These are phyloP conservation scores for Crax fasciolata DNA, from an alignment of 2,797 vertebrate species.

Conservation along the genomic window DNA sequence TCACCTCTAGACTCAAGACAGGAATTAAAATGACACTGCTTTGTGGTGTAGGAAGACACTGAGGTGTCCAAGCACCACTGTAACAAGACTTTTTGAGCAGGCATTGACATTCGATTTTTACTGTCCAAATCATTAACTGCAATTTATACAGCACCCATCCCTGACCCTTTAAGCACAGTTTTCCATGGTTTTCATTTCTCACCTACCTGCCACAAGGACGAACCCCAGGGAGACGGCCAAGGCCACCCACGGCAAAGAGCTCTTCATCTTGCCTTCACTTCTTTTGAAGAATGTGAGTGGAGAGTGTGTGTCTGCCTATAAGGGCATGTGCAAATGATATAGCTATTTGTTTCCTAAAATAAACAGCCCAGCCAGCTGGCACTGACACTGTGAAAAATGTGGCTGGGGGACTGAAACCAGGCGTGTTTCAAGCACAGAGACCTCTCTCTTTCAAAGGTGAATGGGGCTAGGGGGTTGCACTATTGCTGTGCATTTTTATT, in stretches of 20 bases:
- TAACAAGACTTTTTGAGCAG: not conserved
- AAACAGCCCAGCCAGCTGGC: conserved; percentile 30
- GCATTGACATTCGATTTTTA: not conserved
- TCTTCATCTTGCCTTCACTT: conserved; percentile 79
- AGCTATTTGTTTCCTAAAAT: conserved; percentile 80
- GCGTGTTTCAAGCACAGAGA: not conserved
- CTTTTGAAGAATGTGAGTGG: conserved; percentile 69
- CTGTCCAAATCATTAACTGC: not conserved
- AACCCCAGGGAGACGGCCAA: conserved; percentile 61
- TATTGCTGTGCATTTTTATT: not conserved
- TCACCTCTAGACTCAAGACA: not conserved
- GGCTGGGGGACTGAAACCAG: conserved; percentile 71
- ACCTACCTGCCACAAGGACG: conserved; percentile 82
- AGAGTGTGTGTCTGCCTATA: conserved; percentile 65
- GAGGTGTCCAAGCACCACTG: not conserved
- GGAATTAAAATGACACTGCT: not conserved
- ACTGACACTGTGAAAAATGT: conserved; percentile 12
- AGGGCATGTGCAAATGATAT: conserved; percentile 70
- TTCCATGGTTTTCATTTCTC: not conserved
- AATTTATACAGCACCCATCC: accelerated
- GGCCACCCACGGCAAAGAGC: conserved; percentile 48
- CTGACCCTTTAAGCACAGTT: not conserved
- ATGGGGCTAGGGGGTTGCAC: not conserved
- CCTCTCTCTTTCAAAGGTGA: not conserved
- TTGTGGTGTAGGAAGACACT: not conserved